Evolutionary conservation across 1,140 invertebrate genomes (phyloP).

Genomic region (Eurosta solidaginis): DNA sequence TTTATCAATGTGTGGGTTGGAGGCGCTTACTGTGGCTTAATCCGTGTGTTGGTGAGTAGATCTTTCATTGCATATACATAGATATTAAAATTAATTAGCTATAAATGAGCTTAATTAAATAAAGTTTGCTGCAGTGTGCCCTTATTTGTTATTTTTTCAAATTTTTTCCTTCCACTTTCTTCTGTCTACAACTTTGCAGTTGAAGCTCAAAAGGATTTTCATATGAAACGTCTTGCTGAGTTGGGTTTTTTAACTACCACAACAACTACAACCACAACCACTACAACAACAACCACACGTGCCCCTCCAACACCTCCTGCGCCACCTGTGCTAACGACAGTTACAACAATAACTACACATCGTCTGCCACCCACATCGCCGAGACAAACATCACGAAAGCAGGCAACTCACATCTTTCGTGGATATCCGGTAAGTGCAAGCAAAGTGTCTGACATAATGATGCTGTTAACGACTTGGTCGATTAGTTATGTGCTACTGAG

Average conservation of each 20-base stretch:
- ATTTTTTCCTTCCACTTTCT: neutral
- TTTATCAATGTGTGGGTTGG: constrained; percentile 88
- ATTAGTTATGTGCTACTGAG: neutral
- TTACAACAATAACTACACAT: constrained; percentile 50
- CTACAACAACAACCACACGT: constrained; percentile 48
- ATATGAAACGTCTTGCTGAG: constrained; percentile 68
- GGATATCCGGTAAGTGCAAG: constrained; percentile 19
- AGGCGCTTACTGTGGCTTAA: constrained; percentile 89
- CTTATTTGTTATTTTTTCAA: neutral
- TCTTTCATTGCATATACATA: neutral
- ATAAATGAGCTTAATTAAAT: neutral
- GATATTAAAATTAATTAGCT: neutral
- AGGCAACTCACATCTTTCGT: constrained; percentile 48
- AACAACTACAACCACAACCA: constrained; percentile 59
- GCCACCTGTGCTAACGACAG: constrained; percentile 43
- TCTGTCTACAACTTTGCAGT: constrained; percentile 63
- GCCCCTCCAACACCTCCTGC: constrained; percentile 48
- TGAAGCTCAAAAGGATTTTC: constrained; percentile 86
- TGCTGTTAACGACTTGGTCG: neutral
- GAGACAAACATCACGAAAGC: constrained; percentile 49
- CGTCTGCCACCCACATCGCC: constrained; percentile 40
- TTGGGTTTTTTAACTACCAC: constrained; percentile 61
- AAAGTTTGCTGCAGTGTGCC: neutral
- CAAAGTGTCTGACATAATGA: neutral
- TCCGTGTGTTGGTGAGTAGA: constrained; percentile 82